Percentiles rank a stretch among this genome's conserved stretches.
These are phyloP conservation scores for Bryconaethiops microstoma DNA, from an alignment of 2,797 vertebrate genomes.

Conservation along the genomic window DNA sequence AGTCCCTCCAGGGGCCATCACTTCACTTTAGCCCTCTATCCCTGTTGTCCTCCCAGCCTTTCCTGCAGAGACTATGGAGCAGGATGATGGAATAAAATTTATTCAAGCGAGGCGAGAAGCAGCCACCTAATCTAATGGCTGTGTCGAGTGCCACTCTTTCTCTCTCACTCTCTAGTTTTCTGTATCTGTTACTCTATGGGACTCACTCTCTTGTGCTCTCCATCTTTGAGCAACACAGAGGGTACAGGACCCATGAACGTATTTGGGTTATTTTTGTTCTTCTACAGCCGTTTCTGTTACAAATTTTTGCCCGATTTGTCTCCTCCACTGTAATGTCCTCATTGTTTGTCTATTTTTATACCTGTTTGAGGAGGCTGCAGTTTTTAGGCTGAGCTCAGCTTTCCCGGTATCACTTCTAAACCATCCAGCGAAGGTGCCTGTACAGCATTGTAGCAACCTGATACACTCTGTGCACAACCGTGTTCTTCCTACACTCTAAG, in stretches of 20 bases:
- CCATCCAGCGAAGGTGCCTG: not conserved
- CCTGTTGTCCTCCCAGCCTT: slow-evolving; percentile 27
- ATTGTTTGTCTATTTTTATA: slow-evolving; percentile 52
- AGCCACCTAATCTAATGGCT: slow-evolving; percentile 51
- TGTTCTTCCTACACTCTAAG: slow-evolving; percentile 1
- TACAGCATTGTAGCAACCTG: not conserved
- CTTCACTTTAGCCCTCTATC: slow-evolving; percentile 30
- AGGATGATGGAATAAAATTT: slow-evolving; percentile 35
- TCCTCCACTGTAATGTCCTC: slow-evolving; percentile 39
- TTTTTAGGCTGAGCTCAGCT: slow-evolving; percentile 44
- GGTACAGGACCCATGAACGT: slow-evolving; percentile 17
- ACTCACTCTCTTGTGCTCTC: slow-evolving; percentile 8
- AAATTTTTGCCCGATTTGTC: slow-evolving; percentile 48
- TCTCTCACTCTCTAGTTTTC: slow-evolving; percentile 2
- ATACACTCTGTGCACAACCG: not conserved
- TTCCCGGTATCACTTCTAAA: slow-evolving; percentile 24
- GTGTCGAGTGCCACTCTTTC: slow-evolving; percentile 36
- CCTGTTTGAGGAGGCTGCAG: slow-evolving; percentile 27
- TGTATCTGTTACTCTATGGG: slow-evolving; percentile 1
- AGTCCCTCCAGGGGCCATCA: slow-evolving; percentile 48
- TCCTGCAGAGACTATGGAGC: slow-evolving; percentile 17
- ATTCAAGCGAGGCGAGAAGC: slow-evolving; percentile 47
- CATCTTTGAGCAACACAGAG: not conserved
- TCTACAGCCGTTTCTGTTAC: slow-evolving; percentile 35
- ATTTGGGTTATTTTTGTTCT: slow-evolving; percentile 38